Conservation (phyloP, 2,888 invertebrate genomes). For the Harpalus rubripes region DNA sequence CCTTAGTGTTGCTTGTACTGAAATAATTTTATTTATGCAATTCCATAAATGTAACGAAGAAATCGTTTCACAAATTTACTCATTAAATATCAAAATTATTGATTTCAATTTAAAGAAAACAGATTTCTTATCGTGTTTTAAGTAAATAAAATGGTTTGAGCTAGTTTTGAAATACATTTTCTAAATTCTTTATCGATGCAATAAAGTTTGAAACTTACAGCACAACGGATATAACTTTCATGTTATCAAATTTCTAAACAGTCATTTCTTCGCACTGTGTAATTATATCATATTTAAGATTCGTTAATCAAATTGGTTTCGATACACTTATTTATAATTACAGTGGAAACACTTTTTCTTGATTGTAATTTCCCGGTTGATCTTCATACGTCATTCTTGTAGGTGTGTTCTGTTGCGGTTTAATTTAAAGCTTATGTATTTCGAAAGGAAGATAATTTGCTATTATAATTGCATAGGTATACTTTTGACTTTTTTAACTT, state of each 20-base stretch:
- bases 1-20: too few species aligned
- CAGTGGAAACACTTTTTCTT: slow-evolving; percentile 20
- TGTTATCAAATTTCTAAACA: slow-evolving; percentile 65
- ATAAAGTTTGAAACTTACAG: slow-evolving; percentile 24
- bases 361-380: background rate
- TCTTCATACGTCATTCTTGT: slow-evolving; percentile 25
- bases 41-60: background rate
- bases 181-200: slow-evolving; percentile 37
- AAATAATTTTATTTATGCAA: too few species aligned
- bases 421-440: background rate
- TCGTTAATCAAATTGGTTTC: slow-evolving; percentile 39
- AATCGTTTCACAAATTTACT: background rate
- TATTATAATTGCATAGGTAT: background rate
- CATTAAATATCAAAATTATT: slow-evolving; percentile 3
- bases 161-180: slow-evolving; percentile 28
- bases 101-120: background rate
- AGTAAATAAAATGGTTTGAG: background rate
- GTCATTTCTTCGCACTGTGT: slow-evolving; percentile 36
- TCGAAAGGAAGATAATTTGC: slow-evolving; percentile 11
- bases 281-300: slow-evolving; percentile 42
- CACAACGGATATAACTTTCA: slow-evolving; percentile 56
- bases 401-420: background rate
- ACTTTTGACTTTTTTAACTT: background rate
- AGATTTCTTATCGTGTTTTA: background rate
- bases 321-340: slow-evolving; percentile 32